Conservation (phyloP, 2,113 vertebrate species). For the Petromus typicus region DNA sequence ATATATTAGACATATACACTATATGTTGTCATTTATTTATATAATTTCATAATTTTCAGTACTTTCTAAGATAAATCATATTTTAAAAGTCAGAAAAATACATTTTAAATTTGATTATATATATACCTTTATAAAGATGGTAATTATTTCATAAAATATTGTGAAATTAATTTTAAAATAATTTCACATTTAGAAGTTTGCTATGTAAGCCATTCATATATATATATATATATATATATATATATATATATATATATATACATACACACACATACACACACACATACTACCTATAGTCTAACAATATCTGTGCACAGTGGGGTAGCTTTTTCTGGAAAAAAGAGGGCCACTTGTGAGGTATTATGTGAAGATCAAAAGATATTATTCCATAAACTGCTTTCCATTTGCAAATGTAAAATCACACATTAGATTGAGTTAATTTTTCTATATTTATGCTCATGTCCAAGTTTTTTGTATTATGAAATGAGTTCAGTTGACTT, state of each 20-base stretch:
- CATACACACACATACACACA: too few species aligned
- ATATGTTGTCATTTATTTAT: neutral
- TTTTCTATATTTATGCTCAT: conserved; percentile 55
- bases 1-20: neutral
- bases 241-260: too few species aligned
- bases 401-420: conserved; percentile 59
- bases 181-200: neutral
- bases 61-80: neutral
- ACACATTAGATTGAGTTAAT: conserved; percentile 61
- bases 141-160: neutral
- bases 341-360: conserved; percentile 70
- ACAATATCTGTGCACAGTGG: neutral
- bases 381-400: conserved; percentile 63
- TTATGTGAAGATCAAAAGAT: conserved; percentile 69
- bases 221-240: neutral
- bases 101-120: conserved; percentile 2
- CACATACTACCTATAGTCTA: neutral
- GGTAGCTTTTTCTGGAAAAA: neutral
- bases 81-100: neutral
- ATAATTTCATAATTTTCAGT: neutral
- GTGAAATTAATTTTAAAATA: neutral
- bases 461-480: conserved; percentile 51
- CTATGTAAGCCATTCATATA: neutral
- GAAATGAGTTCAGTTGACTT: conserved; percentile 68
- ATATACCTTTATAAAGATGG: neutral